Conservation (phyloP, 1,140 invertebrate genomes). For the Drosophila kanapiae region DNA sequence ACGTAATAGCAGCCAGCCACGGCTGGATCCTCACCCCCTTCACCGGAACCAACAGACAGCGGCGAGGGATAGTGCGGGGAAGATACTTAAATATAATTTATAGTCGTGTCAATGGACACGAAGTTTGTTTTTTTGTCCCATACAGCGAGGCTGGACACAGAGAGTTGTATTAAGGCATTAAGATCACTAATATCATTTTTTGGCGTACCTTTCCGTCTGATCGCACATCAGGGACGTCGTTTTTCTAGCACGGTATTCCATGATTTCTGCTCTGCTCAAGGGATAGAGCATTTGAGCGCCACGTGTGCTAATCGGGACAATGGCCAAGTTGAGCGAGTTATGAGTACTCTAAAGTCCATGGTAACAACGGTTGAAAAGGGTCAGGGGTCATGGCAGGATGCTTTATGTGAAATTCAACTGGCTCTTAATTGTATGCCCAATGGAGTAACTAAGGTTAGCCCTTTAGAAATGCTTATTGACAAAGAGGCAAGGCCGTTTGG, state of each 20-base stretch:
- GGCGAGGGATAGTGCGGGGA: no score
- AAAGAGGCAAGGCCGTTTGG: constrained; percentile 1
- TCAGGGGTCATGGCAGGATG: no score
- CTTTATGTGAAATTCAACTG: no score
- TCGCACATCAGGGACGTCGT: constrained; percentile 9
- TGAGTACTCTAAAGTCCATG: constrained; percentile 10
- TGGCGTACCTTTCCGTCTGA: neutral
- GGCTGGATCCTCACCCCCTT: no score
- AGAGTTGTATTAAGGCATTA: no score
- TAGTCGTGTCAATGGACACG: no score
- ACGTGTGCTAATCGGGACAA: neutral
- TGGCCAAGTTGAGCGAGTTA: constrained; percentile 4
- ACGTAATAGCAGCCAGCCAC: no score
- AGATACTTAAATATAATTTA: no score
- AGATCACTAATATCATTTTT: constrained; percentile 2
- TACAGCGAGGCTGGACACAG: no score
- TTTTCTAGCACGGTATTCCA: constrained; percentile 10
- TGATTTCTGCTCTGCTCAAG: constrained; percentile 4
- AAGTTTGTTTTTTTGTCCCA: no score
- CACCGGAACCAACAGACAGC: no score
- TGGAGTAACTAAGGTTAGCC: neutral
- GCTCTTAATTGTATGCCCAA: neutral
- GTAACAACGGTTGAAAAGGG: neutral
- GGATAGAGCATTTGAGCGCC: no score
- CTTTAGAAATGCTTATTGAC: constrained; percentile 3